Evolutionary conservation across 2,113 vertebrate genomes (phyloP), one percentile per base, ranked within the genome.

Genomic region (Passer montanus): DNA sequence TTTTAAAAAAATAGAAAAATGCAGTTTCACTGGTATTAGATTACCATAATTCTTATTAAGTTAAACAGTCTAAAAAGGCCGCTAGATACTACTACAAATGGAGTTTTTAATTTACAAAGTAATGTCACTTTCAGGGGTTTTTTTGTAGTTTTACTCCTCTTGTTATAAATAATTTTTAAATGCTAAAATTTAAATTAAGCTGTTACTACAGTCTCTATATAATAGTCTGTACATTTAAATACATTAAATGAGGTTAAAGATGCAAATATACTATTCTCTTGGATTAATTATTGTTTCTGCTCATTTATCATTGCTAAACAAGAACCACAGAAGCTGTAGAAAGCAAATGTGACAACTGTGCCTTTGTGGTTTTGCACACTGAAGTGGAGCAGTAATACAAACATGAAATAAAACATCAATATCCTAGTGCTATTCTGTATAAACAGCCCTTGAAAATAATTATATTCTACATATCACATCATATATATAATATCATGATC

Each of bases 71-170:
- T 49, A 66, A 90, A 90, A 74, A 31, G 18, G 5, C 15, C 56
- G 10, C 24, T 35, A 89, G 21, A 58, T 14, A 33, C 23, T 63
- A 35, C 22, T 39, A 49, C 35, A 80, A 26, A 4, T 0, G 0
- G 0, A 39, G 3, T 0, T 64, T 68, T 37, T 21, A 28, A 55
- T 55, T 33, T 39, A 47, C 47, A 37, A 60, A 35, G 3, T 31
- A 11, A 55, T 44, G 8, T 8, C 1, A 50, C 23, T 84, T 67
- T 62, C 31, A 11, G 15, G 16, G 5, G 1, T 19, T 7, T 63
- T 78, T 47, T 59, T 41, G 2, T 6, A 56, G 20, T 75, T 60
- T 75, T 62, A 76, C 6, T 47, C 18, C 6, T 37, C 13, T 47
- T 67, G 9, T 66, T 35, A 70, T 20, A 94, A 90, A 62, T 33